Percentiles rank a stretch among this genome's conserved stretches.
Evolutionary conservation across 1,140 invertebrate genomes (phyloP).

Genomic region (Chelonus insularis): DNA sequence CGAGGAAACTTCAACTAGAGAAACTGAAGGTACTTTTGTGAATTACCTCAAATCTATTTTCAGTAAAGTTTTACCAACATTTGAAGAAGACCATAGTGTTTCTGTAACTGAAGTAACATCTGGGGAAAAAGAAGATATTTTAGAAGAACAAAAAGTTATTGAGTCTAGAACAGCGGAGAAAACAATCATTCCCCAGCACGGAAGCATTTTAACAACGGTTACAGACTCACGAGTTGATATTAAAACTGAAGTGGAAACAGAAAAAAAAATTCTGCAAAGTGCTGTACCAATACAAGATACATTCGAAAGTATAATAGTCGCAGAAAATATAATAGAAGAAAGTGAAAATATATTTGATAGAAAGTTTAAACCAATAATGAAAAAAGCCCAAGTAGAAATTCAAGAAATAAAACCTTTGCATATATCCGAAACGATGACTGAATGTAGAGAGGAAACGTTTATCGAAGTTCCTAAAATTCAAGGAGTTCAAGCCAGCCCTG

Average conservation of each 20-base stretch:
- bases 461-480: conserved; percentile 27
- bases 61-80: conserved; percentile 26
- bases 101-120: conserved; percentile 49
- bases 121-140: conserved; percentile 33
- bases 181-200: conserved; percentile 44
- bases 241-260: conserved; percentile 34
- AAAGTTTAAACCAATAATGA: conserved; percentile 42
- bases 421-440: conserved; percentile 54
- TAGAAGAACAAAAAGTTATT: conserved; percentile 36
- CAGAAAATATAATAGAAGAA: conserved; percentile 51
- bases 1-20: conserved; percentile 40
- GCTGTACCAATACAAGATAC: conserved; percentile 48
- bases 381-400: conserved; percentile 48
- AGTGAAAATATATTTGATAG: conserved; percentile 48
- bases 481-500: conserved; percentile 37
- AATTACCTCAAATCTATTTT: conserved; percentile 33
- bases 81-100: conserved; percentile 45
- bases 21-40: conserved; percentile 36
- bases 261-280: conserved; percentile 29
- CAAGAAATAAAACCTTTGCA: conserved; percentile 52
- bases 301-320: conserved; percentile 51
- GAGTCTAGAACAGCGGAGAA: conserved; percentile 41
- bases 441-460: conserved; percentile 51
- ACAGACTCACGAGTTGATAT: conserved; percentile 50
- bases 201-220: conserved; percentile 43